These are phyloP conservation scores for Temnothorax curvispinosus DNA, from an alignment of 1,140 invertebrate genomes.

Conservation along the genomic window DNA sequence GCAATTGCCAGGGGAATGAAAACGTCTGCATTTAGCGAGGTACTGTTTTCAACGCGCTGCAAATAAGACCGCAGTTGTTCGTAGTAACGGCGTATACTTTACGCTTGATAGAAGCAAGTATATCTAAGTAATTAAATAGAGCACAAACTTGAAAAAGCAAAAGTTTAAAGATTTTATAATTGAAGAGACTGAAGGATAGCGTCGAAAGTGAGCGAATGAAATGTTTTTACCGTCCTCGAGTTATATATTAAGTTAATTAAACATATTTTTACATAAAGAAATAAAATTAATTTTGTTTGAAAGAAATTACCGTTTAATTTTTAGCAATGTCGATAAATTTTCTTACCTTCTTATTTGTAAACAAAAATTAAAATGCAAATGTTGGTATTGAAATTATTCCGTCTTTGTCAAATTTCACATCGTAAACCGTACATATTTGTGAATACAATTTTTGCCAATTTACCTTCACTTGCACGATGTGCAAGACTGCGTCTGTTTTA, in stretches of 20 bases:
- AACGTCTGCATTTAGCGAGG: constrained; percentile 49
- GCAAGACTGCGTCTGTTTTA: background rate
- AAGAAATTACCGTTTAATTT: background rate
- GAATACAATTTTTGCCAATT: background rate
- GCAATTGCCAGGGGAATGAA: constrained; percentile 41
- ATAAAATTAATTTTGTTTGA: background rate
- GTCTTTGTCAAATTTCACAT: background rate
- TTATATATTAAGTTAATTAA: background rate
- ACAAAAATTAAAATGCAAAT: background rate
- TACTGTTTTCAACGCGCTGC: constrained; percentile 42
- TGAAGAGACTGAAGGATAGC: background rate
- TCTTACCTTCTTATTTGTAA: background rate
- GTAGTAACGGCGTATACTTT: background rate
- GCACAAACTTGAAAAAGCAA: background rate
- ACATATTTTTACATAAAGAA: background rate
- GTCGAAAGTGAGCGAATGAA: background rate
- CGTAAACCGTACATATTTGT: background rate
- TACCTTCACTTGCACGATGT: background rate
- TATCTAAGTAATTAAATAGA: constrained; percentile 3
- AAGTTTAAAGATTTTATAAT: background rate
- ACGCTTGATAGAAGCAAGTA: background rate
- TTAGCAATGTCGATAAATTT: background rate
- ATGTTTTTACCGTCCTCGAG: background rate
- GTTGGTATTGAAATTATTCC: background rate
- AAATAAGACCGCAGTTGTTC: constrained; percentile 31